Base-by-base conservation (phyloP, 2,888 invertebrate genomes). In the Cancer borealis region DNA sequence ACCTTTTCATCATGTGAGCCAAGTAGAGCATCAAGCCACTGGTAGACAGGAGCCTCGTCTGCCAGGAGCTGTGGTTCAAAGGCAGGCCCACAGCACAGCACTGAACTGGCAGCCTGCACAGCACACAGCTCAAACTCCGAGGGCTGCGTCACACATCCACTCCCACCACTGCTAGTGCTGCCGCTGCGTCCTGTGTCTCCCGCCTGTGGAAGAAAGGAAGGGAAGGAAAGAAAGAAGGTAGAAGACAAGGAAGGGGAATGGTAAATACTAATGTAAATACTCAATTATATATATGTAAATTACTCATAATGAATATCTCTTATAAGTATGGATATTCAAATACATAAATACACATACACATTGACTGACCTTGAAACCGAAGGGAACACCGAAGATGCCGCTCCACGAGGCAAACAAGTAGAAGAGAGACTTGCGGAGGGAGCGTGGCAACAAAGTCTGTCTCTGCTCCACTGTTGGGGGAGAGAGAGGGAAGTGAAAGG, bases 1-100 rank as follows among this genome's bases (percentile, higher is more conserved):
- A 97, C 96, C 95, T 96, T 96, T 88, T 96, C 96, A 96, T 99
- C 98, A 96, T 97, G 98, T 87, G 99, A 99, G 79, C 98, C 98
- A 12, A 99, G 97, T 96, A 99, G 97, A 96, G 98, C 98, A 97
- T 99, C 98, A 93, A 99, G 97, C 99, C 99, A 99, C 93, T 98
- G 98, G 96, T 99, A 99, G n/a, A 97, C 96, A 96, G 99, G 98
- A 96, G 97, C 97, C 90, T 99, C 99, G 96, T 99, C 99, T 12
- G 98, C 98, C 66, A 98, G 97, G 49, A 98, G 98, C 91, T 97
- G 97, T 0, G 98, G 97, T 96, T 99, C 98, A 96, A 99, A 99
- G 96, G 99, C 98, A 0, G 99, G 98, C 0, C 99, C 99, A 96
- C 99, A 99, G 96, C 99, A 99, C 1, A 99, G 97, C 47, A 99